phyloP scores from a whole-genome alignment of 1,140 invertebrate species.

The Rhynchophorus ferrugineus region DNA sequence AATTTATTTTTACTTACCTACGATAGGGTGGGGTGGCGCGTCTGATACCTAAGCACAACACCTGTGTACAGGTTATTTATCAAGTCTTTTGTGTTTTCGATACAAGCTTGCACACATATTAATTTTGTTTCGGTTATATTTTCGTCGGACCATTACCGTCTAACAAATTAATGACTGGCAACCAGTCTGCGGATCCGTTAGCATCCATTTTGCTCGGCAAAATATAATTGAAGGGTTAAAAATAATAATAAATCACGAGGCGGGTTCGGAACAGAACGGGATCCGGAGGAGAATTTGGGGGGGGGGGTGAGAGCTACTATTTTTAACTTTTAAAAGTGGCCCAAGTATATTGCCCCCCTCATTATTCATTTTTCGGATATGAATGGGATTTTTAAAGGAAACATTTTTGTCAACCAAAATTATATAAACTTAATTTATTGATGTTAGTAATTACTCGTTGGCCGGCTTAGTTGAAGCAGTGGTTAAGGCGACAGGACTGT shows the following conservation, averaged over 20 bases:
- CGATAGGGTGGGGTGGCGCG: neutral
- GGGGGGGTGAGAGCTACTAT: no score
- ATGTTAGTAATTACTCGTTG: no score
- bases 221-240: constrained; percentile 15
- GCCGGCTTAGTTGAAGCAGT: no score
- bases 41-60: constrained; percentile 5
- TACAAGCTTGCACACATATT: constrained; percentile 19
- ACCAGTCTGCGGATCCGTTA: constrained; percentile 7
- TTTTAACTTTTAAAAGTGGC: no score
- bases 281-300: no score
- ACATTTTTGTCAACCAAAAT: no score
- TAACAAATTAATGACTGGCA: constrained; percentile 21
- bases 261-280: no score
- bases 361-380: no score
- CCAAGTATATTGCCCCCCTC: no score
- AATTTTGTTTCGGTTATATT: constrained; percentile 23
- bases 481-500: no score
- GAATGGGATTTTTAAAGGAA: no score
- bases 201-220: constrained; percentile 15
- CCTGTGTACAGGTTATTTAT: constrained; percentile 20
- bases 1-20: constrained; percentile 6
- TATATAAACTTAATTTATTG: no score
- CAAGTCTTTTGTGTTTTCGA: constrained; percentile 17
- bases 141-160: constrained; percentile 19
- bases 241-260: constrained; percentile 16